phyloP scores from a whole-genome alignment of 2,888 invertebrate species.

The Orthonevra nobilis region DNA sequence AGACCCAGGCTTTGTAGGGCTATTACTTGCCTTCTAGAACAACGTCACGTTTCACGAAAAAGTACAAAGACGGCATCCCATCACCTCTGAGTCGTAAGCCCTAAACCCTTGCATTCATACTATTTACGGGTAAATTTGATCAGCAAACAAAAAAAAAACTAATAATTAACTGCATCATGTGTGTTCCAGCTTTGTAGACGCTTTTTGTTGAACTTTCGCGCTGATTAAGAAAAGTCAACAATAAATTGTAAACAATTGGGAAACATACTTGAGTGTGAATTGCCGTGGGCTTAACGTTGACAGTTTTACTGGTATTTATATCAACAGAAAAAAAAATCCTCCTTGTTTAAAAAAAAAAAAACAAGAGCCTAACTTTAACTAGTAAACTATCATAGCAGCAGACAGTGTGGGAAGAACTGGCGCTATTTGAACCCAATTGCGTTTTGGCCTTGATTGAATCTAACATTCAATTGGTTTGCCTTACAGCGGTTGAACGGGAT shows the following conservation, averaged over 20 bases:
- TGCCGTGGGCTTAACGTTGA: background rate
- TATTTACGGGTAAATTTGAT: background rate
- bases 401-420: background rate
- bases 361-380: too few species aligned
- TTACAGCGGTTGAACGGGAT: too few species aligned
- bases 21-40: too few species aligned
- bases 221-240: conserved; percentile 8
- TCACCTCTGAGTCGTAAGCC: too few species aligned
- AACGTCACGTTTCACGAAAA: too few species aligned
- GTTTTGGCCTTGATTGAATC: background rate
- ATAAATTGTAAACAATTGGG: conserved; percentile 12
- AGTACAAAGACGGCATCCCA: too few species aligned
- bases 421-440: background rate
- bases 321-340: background rate
- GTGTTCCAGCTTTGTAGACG: conserved; percentile 13
- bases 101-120: conserved; percentile 1
- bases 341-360: too few species aligned
- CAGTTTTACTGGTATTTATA: background rate
- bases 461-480: too few species aligned
- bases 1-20: too few species aligned
- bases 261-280: background rate
- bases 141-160: background rate
- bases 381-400: too few species aligned
- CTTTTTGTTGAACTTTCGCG: conserved; percentile 5
- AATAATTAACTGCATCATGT: background rate